Percentiles rank a stretch among this genome's conserved stretches.
Evolutionary conservation across 2,797 vertebrate species (phyloP).

Genomic region (Zalophus californianus): DNA sequence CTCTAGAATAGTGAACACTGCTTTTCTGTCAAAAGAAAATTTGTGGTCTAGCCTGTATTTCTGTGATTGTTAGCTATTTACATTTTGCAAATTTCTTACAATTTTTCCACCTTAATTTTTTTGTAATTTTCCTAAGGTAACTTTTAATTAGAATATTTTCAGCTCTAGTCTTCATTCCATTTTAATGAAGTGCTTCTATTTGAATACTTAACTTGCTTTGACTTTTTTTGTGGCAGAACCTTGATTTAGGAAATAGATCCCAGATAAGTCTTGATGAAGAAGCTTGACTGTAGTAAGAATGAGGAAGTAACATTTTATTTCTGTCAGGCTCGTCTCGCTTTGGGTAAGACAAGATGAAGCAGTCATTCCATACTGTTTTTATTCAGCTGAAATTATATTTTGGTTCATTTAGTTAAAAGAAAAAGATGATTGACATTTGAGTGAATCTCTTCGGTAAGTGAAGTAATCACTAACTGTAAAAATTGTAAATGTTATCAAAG

Average conservation of each 20-base stretch:
- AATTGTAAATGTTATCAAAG: constrained; percentile 50
- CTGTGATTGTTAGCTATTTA: constrained; percentile 57
- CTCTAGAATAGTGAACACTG: constrained; percentile 10
- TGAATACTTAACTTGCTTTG: constrained; percentile 6
- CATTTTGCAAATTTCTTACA: constrained; percentile 43
- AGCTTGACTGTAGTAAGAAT: constrained; percentile 56
- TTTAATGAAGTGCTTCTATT: background rate
- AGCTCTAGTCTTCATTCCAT: background rate
- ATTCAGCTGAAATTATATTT: constrained; percentile 26
- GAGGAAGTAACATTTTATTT: constrained; percentile 60
- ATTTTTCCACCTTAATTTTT: background rate
- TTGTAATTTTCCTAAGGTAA: constrained; percentile 38
- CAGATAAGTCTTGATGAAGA: constrained; percentile 28
- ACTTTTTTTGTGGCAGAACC: constrained; percentile 51
- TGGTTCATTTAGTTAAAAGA: constrained; percentile 60
- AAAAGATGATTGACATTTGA: constrained; percentile 62
- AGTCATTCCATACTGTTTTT: background rate
- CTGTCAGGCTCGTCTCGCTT: constrained; percentile 8
- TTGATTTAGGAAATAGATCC: constrained; percentile 55
- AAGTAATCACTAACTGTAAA: constrained; percentile 55
- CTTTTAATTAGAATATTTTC: constrained; percentile 18
- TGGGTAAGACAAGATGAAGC: constrained; percentile 11
- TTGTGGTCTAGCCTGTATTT: background rate
- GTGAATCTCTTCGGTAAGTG: background rate
- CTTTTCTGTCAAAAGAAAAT: constrained; percentile 57